Evolutionary conservation across 1,140 invertebrate species (phyloP).

Genomic region (Micrasema longulum): DNA sequence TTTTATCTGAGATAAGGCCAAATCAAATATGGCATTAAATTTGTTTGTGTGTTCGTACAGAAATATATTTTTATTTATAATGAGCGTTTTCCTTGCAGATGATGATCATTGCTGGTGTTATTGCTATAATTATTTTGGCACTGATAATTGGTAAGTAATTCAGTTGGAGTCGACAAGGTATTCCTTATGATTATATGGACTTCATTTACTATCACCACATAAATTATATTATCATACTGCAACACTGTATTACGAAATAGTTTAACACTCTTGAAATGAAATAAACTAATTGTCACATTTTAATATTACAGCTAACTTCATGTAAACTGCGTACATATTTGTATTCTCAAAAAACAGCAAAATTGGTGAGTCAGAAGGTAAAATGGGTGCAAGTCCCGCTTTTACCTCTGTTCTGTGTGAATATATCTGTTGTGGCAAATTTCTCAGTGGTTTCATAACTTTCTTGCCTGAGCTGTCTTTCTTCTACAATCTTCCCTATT

Average conservation of each 20-base stretch:
- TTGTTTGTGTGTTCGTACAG: too few species aligned
- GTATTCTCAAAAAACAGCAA: constrained; percentile 38
- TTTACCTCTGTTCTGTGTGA: constrained; percentile 48
- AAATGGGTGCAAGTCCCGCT: constrained; percentile 33
- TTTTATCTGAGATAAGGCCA: too few species aligned
- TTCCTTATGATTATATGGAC: too few species aligned
- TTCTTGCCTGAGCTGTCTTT: constrained; percentile 36
- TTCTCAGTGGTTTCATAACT: constrained; percentile 31
- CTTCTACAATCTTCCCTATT: constrained; percentile 17
- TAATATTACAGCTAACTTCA: constrained; percentile 54
- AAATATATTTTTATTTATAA: too few species aligned
- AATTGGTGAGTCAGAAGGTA: constrained; percentile 51
- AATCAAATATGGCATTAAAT: too few species aligned
- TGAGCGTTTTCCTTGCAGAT: constrained; percentile 76
- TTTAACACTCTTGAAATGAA: constrained; percentile 5
- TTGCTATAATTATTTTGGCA: constrained; percentile 86
- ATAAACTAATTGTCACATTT: constrained; percentile 51
- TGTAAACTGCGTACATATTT: constrained; percentile 49
- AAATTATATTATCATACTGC: constrained; percentile 15
- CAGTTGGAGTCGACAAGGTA: background rate
- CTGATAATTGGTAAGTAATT: constrained; percentile 88
- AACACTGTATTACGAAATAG: background rate
- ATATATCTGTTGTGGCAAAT: constrained; percentile 41
- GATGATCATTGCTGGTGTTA: constrained; percentile 93
- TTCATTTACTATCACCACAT: too few species aligned